These are phyloP conservation scores for Drosophila cyrtoloma DNA, from an alignment of 2,888 invertebrate species.

Conservation along the genomic window DNA sequence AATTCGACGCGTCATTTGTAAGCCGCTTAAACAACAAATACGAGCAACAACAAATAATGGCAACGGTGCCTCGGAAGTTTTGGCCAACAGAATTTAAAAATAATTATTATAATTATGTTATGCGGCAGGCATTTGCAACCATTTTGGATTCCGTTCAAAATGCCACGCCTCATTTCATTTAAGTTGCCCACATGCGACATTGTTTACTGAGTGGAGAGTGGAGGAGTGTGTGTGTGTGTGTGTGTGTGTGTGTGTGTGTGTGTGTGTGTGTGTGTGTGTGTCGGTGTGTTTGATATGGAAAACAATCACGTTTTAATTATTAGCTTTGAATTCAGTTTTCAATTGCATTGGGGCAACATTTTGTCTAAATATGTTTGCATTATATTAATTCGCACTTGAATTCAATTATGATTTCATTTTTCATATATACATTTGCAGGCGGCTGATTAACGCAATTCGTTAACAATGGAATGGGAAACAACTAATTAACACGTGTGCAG, in stretches of 20 bases:
- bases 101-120: constrained; percentile 64
- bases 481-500: not conserved
- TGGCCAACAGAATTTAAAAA: constrained; percentile 37
- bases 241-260: no score
- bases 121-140: constrained; percentile 34
- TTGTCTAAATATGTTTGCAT: constrained; percentile 45
- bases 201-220: not conserved
- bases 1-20: constrained; percentile 51
- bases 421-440: constrained; percentile 6
- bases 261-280: constrained; percentile 11
- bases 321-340: constrained; percentile 36
- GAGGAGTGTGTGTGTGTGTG: not conserved
- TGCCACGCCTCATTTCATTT: constrained; percentile 40
- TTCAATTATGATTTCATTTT: constrained; percentile 28
- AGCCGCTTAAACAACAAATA: constrained; percentile 44
- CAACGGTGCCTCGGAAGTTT: constrained; percentile 14
- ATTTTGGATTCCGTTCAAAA: constrained; percentile 23
- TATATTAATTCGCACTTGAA: constrained; percentile 47
- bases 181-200: constrained; percentile 12
- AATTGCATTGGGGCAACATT: constrained; percentile 34
- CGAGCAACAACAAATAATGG: constrained; percentile 1
- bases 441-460: constrained; percentile 13
- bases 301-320: constrained; percentile 65
- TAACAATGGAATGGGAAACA: not conserved
- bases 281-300: constrained; percentile 21